Conservation (phyloP, 2,113 vertebrate genomes). For the Cnemophilus loriae region DNA sequence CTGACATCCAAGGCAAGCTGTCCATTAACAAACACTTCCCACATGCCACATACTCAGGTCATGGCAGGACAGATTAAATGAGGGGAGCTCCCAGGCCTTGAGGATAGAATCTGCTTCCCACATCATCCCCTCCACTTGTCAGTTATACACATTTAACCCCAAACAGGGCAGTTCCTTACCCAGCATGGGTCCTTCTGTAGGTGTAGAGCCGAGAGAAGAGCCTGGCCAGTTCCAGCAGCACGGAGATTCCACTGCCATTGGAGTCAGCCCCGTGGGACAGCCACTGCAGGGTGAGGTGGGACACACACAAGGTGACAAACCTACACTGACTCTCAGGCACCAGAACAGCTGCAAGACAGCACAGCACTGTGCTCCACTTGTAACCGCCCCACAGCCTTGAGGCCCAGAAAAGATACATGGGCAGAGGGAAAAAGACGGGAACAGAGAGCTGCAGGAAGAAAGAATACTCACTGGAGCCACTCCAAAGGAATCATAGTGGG, state of each 20-base stretch:
- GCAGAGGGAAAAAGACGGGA: background rate
- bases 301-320: background rate
- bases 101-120: background rate
- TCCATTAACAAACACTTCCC: background rate
- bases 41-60: background rate
- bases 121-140: background rate
- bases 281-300: conserved; percentile 75
- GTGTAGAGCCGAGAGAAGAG: conserved; percentile 96
- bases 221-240: conserved; percentile 91
- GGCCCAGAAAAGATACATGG: background rate
- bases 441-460: background rate
- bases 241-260: conserved; percentile 89
- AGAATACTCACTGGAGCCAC: conserved; percentile 85
- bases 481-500: conserved; percentile 95
- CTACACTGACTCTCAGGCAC: background rate
- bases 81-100: background rate
- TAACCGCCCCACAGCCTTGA: background rate
- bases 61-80: background rate
- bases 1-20: background rate
- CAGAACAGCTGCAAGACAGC: background rate
- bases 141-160: background rate
- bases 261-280: conserved; percentile 94
- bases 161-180: conserved; percentile 65
- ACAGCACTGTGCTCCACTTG: background rate
- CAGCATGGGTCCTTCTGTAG: conserved; percentile 95